Evolutionary conservation across 2,888 invertebrate genomes (phyloP).

Genomic region (Lymantria monacha): DNA sequence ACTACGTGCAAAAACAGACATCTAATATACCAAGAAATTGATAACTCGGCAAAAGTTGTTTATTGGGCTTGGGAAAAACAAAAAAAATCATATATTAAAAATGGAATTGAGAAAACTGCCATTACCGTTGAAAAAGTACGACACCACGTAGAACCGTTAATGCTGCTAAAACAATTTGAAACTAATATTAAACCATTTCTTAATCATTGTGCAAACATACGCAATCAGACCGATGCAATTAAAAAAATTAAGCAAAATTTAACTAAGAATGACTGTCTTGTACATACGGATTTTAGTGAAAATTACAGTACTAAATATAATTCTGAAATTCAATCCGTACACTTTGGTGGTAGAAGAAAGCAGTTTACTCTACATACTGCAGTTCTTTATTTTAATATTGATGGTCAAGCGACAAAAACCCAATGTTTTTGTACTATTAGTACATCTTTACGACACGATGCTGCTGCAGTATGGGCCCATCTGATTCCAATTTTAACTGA

Average conservation of each 20-base stretch:
- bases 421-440: slow-evolving; percentile 16
- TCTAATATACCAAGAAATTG: slow-evolving; percentile 2
- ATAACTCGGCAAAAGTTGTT: not conserved
- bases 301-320: slow-evolving; percentile 5
- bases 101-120: slow-evolving; percentile 12
- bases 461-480: slow-evolving; percentile 20
- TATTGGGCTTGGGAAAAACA: slow-evolving; percentile 10
- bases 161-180: slow-evolving; percentile 1
- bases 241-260: slow-evolving; percentile 4
- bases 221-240: slow-evolving; percentile 5
- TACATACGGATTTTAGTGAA: slow-evolving; percentile 6
- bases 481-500: slow-evolving; percentile 17
- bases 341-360: slow-evolving; percentile 9
- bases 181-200: slow-evolving; percentile 4
- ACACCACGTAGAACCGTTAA: slow-evolving; percentile 2
- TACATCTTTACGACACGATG: slow-evolving; percentile 15
- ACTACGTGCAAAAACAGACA: not conserved
- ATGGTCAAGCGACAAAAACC: slow-evolving; percentile 9
- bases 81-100: slow-evolving; percentile 11
- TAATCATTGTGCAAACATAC: slow-evolving; percentile 4
- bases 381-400: slow-evolving; percentile 15
- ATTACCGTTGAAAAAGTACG: slow-evolving; percentile 10
- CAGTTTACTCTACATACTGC: slow-evolving; percentile 4
- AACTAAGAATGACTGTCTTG: slow-evolving; percentile 1
- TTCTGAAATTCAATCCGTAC: slow-evolving; percentile 4